Evolutionary conservation across 2,888 invertebrate genomes (phyloP), one percentile per base, ranked within the genome.

Genomic region (Eupithecia exiguata): DNA sequence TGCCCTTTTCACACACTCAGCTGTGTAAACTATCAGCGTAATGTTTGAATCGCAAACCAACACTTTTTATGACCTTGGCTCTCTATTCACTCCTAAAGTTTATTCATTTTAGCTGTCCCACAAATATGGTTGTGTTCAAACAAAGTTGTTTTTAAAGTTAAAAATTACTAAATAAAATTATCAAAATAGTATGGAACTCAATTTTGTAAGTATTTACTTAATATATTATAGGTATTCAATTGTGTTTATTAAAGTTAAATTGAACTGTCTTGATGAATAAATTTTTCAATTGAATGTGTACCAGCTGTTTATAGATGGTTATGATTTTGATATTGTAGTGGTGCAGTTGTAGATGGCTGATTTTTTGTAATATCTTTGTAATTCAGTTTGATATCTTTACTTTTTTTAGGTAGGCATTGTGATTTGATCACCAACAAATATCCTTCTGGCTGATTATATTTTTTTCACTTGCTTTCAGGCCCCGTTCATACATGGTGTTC

Each of bases 271-370:
- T 30, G 1, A 30, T 25, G 5, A 12, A 21, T n/a, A 1, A 63
- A 21, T 38, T n/a, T 14, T 36, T 21, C n/a, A 12, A 71, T 69
- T 70, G 30, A 77, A 74, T 75, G 71, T 75, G 79, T 72, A 72
- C 61, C 70, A n/a, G 74, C 74, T 72, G 46, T 70, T 68, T 84
- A 87, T 89, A 88, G 88, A 77, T 77, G 84, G 87, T 85, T 88
- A 84, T 84, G 81, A 77, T 84, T 86, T 88, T 82, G 81, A 84
- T 86, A 86, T 83, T 79, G 82, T 92, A 90, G 90, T 91, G 89
- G 88, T 90, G 88, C 88, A 88, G 88, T 89, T 89, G 88, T 91
- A 90, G 88, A 83, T 89, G 88, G 89, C 87, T 88, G 86, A 68
- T 16, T 66, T 38, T 25, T 38, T 25, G 14, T 1, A 1, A 12